phyloP scores from a whole-genome alignment of 2,888 invertebrate genomes.

The Esperia sulphurella region DNA sequence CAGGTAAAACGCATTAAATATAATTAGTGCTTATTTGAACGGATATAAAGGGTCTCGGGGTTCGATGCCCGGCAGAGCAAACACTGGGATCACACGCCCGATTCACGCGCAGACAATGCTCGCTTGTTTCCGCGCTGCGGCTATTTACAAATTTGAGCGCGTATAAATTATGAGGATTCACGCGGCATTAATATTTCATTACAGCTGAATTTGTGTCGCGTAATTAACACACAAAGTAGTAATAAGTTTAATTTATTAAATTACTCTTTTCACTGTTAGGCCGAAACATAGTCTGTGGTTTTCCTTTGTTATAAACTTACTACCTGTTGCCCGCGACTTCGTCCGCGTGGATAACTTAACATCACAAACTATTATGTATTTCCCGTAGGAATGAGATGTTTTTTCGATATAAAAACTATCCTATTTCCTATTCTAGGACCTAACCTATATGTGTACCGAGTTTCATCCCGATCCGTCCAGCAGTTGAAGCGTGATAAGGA shows the following conservation, averaged over 20 bases:
- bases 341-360: no score
- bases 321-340: no score
- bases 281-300: no score
- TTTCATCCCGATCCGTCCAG: no score
- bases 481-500: no score
- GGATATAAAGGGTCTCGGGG: constrained; percentile 54
- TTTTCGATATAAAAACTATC: no score
- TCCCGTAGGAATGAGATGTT: no score
- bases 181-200: constrained; percentile 7
- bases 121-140: constrained; percentile 45
- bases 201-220: not conserved
- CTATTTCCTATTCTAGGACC: no score
- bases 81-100: constrained; percentile 45
- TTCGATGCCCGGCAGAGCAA: constrained; percentile 56
- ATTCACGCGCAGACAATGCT: constrained; percentile 44
- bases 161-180: constrained; percentile 11
- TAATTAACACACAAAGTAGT: not conserved
- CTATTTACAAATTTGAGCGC: constrained; percentile 25
- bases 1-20: constrained; percentile 72
- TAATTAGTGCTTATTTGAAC: constrained; percentile 70
- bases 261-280: no score
- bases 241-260: not conserved
- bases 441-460: no score
- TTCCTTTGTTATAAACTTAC: no score
- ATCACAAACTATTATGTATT: no score